Percentiles rank a stretch among this genome's conserved stretches.
These are phyloP conservation scores for Drosophila suzukii DNA, from an alignment of 1,140 invertebrate species.

Conservation along the genomic window DNA sequence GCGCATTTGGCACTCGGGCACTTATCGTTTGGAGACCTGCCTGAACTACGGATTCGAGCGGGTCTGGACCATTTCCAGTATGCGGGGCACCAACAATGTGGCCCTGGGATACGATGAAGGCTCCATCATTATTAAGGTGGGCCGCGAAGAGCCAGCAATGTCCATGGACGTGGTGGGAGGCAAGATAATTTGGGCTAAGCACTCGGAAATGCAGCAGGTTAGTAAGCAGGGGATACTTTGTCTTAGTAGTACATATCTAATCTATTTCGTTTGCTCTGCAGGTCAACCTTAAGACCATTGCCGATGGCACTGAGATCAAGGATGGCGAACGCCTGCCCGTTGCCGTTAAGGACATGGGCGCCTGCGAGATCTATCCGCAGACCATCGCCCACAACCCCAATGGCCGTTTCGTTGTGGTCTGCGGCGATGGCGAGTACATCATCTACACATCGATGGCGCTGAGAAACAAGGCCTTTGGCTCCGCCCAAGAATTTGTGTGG, in stretches of 20 bases:
- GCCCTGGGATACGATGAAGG: constrained; percentile 99
- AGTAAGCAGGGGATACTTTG: not conserved
- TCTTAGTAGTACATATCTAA: not conserved
- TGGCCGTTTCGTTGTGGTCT: constrained; percentile 99
- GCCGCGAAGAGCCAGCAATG: constrained; percentile 98
- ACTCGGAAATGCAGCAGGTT: constrained; percentile 99
- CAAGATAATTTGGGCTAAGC: constrained; percentile 99
- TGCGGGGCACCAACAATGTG: constrained; percentile 98
- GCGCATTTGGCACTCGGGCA: constrained; percentile 98
- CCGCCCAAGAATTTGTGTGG: constrained; percentile 99
- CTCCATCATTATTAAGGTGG: constrained; percentile 98
- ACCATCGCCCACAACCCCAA: constrained; percentile 99
- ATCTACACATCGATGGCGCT: constrained; percentile 99
- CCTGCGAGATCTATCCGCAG: constrained; percentile 99
- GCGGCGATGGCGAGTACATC: constrained; percentile 99
- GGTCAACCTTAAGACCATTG: constrained; percentile 86
- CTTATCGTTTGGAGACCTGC: constrained; percentile 97
- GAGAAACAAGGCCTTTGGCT: constrained; percentile 99
- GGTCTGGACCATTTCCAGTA: constrained; percentile 98
- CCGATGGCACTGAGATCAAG: constrained; percentile 88
- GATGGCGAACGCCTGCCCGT: constrained; percentile 97
- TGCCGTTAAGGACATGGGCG: constrained; percentile 99
- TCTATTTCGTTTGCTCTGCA: constrained; percentile 85
- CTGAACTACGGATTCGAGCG: constrained; percentile 99
- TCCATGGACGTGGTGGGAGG: constrained; percentile 99